Base-by-base conservation (phyloP, 2,888 invertebrate species). In the Protula sp. region DNA sequence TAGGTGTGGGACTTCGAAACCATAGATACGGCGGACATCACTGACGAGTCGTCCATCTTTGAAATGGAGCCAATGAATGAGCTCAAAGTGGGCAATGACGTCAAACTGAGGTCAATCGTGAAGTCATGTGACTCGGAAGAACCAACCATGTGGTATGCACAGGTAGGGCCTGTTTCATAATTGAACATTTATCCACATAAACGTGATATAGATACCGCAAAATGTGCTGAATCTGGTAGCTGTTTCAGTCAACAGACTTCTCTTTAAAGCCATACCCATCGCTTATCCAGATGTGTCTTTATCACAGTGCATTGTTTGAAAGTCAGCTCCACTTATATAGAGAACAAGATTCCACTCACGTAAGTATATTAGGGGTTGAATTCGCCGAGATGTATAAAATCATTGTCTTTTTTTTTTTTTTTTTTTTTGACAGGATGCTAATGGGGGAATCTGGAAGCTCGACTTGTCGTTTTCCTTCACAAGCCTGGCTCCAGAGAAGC, bases 21-120 rank as follows among this genome's bases (percentile, higher is more conserved):
- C 0, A 90, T 94, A n/a, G 92, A 93, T 68, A 86, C 89, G 64
- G 90, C 92, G 0, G 90, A 93, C 80, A 88, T 89, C 0, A 86
- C 88, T 0, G 91, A 92, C 70, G 89, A 90, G 3, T 88, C 90
- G 70, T 86, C 87, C 3, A 87, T 87, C 62, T 87, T 92, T 28
- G 89, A 91, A 80, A 86, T 92, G 59, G 92, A 93, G 76, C 93
- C 94, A 1, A 89, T 90, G 58, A 90, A 90, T 71, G 92, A 93
- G 78, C 87, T 91, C 70, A 85, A 86, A 67, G 87, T 88, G 26
- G 82, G 83, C 1, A 59, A 58, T n/a, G 76, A 77, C 61, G 82
- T 82, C 1, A 82, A 83, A 74, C 81, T 87, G 30, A 84, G 85
- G 81, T 82, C 82, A 47, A 83, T 87, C 38, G 79, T 82, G 29